These are phyloP conservation scores for Paramisgurnus dabryanus DNA, from an alignment of 2,113 vertebrate genomes.

Conservation along the genomic window DNA sequence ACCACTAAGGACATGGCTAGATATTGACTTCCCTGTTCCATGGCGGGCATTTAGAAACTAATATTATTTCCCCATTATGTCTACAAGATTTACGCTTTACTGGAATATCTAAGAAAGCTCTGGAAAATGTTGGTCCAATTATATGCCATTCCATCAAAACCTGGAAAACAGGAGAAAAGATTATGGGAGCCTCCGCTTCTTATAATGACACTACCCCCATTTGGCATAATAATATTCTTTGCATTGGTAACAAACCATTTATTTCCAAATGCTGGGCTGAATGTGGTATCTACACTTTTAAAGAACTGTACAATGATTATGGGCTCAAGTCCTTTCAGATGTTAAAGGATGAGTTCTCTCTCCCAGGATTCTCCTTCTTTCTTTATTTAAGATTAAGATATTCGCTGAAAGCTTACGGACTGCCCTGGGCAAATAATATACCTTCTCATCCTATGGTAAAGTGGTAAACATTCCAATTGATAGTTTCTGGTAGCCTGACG, in stretches of 20 bases:
- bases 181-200: background rate
- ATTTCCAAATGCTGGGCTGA: background rate
- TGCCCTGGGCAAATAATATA: too few relatives aligned
- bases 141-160: background rate
- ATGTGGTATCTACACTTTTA: background rate
- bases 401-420: background rate
- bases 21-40: background rate
- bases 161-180: background rate
- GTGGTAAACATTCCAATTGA: background rate
- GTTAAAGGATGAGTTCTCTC: background rate
- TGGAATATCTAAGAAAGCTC: background rate
- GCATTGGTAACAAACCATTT: background rate
- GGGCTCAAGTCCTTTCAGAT: background rate
- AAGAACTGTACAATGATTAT: background rate
- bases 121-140: too few relatives aligned
- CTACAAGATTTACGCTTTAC: background rate
- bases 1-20: background rate
- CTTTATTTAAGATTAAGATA: background rate
- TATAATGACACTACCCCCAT: background rate
- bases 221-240: background rate
- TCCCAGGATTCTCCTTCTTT: background rate
- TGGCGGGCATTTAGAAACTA: background rate
- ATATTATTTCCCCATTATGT: background rate
- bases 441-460: too few relatives aligned
- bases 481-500: too few relatives aligned